Evolutionary conservation across 2,797 vertebrate genomes (phyloP), one percentile per base, ranked within the genome.

Genomic region (Leptatherina wallacei): DNA sequence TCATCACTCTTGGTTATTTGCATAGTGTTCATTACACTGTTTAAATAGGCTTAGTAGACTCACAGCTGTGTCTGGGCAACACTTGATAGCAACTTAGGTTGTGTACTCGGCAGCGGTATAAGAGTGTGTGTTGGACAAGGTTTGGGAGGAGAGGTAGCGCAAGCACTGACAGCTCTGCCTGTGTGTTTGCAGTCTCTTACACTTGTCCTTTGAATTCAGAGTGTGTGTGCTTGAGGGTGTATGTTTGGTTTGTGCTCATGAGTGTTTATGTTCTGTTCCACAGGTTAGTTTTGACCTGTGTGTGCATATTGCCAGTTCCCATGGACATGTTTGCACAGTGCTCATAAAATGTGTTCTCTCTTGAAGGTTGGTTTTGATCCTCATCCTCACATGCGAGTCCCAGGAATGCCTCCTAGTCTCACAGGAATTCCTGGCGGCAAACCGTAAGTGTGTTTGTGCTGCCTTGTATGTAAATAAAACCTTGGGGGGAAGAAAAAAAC

Each of bases 351-450:
- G 38, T 84, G 36, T 61, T 90, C 47, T 73, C 49, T 35, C 65
- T 36, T 22, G 86, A 93, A 99, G 97, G 97, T 97, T 29, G 96
- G 97, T n/a, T 99, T 98, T 63, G 97, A 99, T 91, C 97, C 97
- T 2, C 97, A 98, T 71, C 94, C 97, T 5, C 95, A 96, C 84
- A 98, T 99, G 97, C 87, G 97, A 88, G 95, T 97, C 30, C 94
- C 97, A 0, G 97, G 96, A 62, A 94, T 99, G 83, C 96, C 97
- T 69, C 94, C 96, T 1, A 96, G 95, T 87, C 95, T 98, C 49
- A 94, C 97, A 0, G 97, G 97, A 78, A 99, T 98, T 87, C 96
- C 97, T 0, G 97, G 97, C 0, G 97, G 97, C 75, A 99, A 99
- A 88, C 97, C 97, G 97, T 98, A 93, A 97, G 97, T 90, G 40